Base-by-base conservation (phyloP, 30 jellyfish, hydroid and myxozoan species). In the Hydractinia symbiolongicarpus region DNA sequence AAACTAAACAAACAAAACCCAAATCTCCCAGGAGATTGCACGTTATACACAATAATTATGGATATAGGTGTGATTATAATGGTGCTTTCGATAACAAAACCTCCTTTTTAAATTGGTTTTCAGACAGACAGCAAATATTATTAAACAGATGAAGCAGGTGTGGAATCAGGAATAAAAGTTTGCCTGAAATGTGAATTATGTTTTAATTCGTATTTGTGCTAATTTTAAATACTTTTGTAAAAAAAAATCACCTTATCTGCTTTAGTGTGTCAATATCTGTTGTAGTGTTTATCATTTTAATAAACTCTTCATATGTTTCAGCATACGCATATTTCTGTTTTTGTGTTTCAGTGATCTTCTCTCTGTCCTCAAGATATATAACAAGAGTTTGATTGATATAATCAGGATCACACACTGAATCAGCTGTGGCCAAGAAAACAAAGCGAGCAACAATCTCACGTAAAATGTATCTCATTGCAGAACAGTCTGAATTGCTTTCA, bases 291-390 rank as follows among this genome's bases (percentile, higher is more conserved):
- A 93, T 93, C 61, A 93, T 91, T 66, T 93, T 93, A 66, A 93
- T 90, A 73, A 93, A 93, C 49, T 93, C 98, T 66, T 93, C 98
- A 82, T 93, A 93, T 10, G 98, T 93, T 64, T 93, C 98, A 10
- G 98, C 98, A 82, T 93, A 93, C 4, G 98, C 98, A 84, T 93
- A 93, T 77, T 87, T 89, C 83, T 83, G 95, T 83, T 93, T 93
- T 64, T 62, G 88, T 0, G 98, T 86, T 75, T 87, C 96, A 4
- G 96, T 93, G 20, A 84, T 93, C 69, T 93, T 93, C 67, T 88
- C 96, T 55, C 95, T 83, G 61, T 93, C 98, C 69, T 93, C 98
- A 68, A 93, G 72, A 53, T 93, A 87, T 52, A 93, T 83, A 16
- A 86, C 96, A 13, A 93, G 61, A 3, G 98, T 93, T 75, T 93